Percentiles rank a stretch among this genome's conserved stretches.
Conservation (phyloP, 2,797 vertebrate genomes). For the Merluccius polli region DNA sequence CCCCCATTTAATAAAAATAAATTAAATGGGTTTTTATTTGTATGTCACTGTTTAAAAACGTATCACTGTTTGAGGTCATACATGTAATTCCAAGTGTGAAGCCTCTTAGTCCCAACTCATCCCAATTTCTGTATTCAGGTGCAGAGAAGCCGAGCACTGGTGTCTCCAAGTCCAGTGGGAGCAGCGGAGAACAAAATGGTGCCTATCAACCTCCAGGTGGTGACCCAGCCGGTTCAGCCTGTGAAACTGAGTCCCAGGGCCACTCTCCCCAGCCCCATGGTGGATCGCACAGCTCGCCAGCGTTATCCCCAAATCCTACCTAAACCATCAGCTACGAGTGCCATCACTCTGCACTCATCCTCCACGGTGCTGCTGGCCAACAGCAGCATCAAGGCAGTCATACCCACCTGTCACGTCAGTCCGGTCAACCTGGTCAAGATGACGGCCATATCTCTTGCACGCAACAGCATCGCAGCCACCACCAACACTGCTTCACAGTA, state of each 20-base stretch:
- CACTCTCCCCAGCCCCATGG: slow-evolving; percentile 79
- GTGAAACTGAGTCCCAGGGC: slow-evolving; percentile 88
- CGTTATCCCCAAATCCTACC: slow-evolving; percentile 96
- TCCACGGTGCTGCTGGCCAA: slow-evolving; percentile 91
- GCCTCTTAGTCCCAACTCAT: background rate
- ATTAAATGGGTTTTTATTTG: background rate
- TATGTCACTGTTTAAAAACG: background rate
- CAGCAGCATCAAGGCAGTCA: slow-evolving; percentile 91
- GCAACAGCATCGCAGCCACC: slow-evolving; percentile 62
- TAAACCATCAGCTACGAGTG: slow-evolving; percentile 84
- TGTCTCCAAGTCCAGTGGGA: slow-evolving; percentile 84
- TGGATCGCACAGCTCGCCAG: slow-evolving; percentile 88
- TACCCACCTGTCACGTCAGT: slow-evolving; percentile 87
- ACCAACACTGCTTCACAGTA: slow-evolving; percentile 73
- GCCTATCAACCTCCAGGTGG: slow-evolving; percentile 93
- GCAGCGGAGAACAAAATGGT: slow-evolving; percentile 86
- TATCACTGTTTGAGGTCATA: background rate
- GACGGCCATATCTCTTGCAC: slow-evolving; percentile 88
- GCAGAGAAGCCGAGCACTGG: slow-evolving; percentile 82
- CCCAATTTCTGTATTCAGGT: slow-evolving; percentile 69
- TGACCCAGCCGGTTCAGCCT: slow-evolving; percentile 89
- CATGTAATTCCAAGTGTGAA: background rate
- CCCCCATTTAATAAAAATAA: background rate
- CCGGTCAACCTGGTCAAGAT: slow-evolving; percentile 94
- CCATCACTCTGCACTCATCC: slow-evolving; percentile 87